Evolutionary conservation across 2,797 vertebrate genomes (phyloP).

Genomic region (Zalophus californianus): DNA sequence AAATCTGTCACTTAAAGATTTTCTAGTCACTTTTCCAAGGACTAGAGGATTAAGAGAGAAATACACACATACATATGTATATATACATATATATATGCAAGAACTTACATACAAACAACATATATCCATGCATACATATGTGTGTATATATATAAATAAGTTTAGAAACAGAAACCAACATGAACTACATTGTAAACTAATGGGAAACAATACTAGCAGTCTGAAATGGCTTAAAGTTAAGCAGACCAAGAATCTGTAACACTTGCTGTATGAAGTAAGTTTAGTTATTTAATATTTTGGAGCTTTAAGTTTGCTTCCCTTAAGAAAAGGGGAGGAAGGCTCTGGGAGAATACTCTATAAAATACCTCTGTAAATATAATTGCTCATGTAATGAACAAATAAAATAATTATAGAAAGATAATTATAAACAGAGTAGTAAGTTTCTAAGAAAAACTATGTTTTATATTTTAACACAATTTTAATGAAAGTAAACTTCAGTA

Average conservation of each 20-base stretch:
- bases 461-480: constrained; percentile 39
- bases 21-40: background rate
- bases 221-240: background rate
- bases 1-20: constrained; percentile 29
- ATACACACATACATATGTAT: background rate
- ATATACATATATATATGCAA: background rate
- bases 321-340: background rate
- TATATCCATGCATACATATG: background rate
- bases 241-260: constrained; percentile 35
- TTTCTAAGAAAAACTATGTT: background rate
- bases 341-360: background rate
- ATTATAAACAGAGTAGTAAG: background rate
- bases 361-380: background rate
- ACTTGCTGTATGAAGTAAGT: constrained; percentile 16
- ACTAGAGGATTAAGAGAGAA: background rate
- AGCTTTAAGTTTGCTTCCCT: background rate
- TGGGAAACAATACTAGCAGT: background rate
- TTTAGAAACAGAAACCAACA: constrained; percentile 20
- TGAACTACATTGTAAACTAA: background rate
- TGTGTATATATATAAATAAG: background rate
- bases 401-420: constrained; percentile 21
- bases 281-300: background rate
- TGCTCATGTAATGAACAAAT: background rate
- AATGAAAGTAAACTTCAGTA: constrained; percentile 23
- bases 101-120: background rate